phyloP scores from a whole-genome alignment of 2,888 invertebrate species.

The Pseudococcus longispinus region DNA sequence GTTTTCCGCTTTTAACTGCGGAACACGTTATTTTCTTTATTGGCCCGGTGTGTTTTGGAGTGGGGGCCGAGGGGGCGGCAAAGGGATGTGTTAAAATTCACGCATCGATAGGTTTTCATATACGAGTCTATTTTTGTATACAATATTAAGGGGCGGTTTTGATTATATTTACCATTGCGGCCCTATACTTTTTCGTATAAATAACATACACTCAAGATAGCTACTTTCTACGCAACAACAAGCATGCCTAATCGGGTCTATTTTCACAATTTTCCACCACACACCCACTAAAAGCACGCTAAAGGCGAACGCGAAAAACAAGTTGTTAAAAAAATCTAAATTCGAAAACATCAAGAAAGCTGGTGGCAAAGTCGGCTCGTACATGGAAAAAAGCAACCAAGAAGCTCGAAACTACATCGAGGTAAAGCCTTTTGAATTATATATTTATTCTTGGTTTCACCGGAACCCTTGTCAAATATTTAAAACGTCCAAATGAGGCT shows the following conservation, averaged over 20 bases:
- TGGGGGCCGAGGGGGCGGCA: background rate
- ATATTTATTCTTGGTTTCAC: background rate
- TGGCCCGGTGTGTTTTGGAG: background rate
- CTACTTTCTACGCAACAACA: background rate
- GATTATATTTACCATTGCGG: background rate
- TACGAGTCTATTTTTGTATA: background rate
- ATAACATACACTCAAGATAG: background rate
- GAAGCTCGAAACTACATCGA: background rate
- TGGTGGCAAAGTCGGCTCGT: background rate
- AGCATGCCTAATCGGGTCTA: background rate
- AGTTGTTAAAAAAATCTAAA: background rate
- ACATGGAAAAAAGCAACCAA: background rate
- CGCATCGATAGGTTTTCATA: background rate
- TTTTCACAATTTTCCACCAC: background rate
- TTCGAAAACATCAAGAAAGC: background rate
- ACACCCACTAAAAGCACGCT: background rate
- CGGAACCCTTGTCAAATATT: background rate
- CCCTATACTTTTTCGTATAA: background rate
- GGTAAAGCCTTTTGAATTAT: background rate
- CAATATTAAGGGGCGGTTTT: background rate
- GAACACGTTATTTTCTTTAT: constrained; percentile 5
- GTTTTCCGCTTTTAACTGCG: background rate
- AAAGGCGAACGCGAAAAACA: background rate
- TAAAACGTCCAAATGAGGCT: background rate
- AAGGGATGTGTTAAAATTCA: background rate